Conservation (phyloP, 2,113 vertebrate genomes). For the Girardinichthys multiradiatus region DNA sequence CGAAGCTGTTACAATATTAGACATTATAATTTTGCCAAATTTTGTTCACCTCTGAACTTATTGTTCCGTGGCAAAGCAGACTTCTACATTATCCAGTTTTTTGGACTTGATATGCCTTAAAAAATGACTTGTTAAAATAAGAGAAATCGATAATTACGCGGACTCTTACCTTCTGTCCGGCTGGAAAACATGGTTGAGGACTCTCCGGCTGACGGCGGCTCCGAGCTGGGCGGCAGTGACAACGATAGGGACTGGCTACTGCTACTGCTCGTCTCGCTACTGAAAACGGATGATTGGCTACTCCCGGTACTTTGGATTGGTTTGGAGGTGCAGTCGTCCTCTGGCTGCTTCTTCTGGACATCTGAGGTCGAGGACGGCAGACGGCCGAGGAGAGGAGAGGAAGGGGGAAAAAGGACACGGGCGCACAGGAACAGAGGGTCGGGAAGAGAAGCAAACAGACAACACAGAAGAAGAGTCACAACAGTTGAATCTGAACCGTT, state of each 20-base stretch:
- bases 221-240: conserved; percentile 82
- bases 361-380: conserved; percentile 73
- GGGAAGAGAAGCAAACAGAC: neutral
- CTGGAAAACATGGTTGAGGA: conserved; percentile 85
- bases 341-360: conserved; percentile 93
- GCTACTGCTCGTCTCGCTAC: conserved; percentile 88
- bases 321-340: conserved; percentile 88
- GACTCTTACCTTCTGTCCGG: conserved; percentile 87
- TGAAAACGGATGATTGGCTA: conserved; percentile 89
- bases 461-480: neutral
- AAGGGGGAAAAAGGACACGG: neutral
- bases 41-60: neutral
- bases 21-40: neutral
- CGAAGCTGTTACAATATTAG: neutral
- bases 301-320: conserved; percentile 88
- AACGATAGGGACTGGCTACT: conserved; percentile 84
- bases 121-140: neutral
- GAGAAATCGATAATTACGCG: neutral
- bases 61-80: neutral
- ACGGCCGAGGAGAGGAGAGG: neutral
- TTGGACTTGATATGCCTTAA: neutral
- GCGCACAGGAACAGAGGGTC: no score
- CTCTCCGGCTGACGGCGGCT: conserved; percentile 85
- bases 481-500: neutral
- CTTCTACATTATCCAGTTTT: neutral